A percentile compares a stretch with the other conserved stretches of the same genome.
Evolutionary conservation across 1,140 invertebrate genomes (phyloP).

Genomic region (Pogonognathellus flavescens): DNA sequence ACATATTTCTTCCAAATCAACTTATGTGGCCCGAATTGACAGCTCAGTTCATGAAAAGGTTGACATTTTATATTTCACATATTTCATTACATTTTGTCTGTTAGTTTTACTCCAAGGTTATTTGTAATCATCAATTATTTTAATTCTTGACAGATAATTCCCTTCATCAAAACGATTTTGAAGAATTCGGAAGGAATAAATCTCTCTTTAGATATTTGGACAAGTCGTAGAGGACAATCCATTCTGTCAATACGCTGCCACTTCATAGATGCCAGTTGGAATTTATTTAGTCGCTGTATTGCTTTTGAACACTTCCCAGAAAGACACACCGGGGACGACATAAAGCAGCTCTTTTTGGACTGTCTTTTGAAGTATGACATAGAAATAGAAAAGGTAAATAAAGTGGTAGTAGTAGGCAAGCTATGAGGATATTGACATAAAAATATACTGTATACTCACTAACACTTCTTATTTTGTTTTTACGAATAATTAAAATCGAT

Average conservation of each 20-base stretch:
- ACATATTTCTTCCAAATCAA: neutral
- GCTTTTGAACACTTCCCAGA: neutral
- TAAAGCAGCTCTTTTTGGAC: neutral
- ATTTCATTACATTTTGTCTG: no score
- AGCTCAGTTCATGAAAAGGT: neutral
- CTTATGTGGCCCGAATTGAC: neutral
- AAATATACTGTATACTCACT: no score
- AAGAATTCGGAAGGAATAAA: neutral
- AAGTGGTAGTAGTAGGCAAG: no score
- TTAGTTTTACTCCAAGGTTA: no score
- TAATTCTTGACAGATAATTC: neutral
- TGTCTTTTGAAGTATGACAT: conserved; percentile 58
- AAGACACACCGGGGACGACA: neutral
- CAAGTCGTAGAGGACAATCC: neutral
- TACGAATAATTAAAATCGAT: no score
- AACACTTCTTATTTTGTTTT: no score
- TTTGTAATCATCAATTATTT: neutral
- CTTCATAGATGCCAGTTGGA: neutral
- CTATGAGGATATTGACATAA: no score
- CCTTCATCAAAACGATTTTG: neutral
- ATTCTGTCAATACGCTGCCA: neutral
- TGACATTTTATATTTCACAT: no score
- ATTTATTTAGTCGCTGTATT: neutral
- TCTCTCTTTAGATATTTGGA: neutral
- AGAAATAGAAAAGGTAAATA: conserved; percentile 61